Percentiles rank a stretch among this genome's conserved stretches.
Evolutionary conservation across 2,797 vertebrate species (phyloP).

Genomic region (Chloroceryle amazona): DNA sequence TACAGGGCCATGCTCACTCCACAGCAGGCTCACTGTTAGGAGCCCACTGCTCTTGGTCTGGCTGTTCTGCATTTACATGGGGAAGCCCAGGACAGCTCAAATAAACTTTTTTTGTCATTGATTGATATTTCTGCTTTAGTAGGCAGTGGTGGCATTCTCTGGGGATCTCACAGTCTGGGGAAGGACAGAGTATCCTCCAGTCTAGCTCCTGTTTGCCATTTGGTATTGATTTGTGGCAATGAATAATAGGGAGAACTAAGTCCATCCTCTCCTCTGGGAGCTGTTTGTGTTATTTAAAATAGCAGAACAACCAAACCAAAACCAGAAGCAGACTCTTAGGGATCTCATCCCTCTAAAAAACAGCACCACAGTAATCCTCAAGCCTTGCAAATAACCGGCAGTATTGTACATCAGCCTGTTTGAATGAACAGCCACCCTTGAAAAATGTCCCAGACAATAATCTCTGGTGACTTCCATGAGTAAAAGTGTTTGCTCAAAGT

Average conservation of each 20-base stretch:
- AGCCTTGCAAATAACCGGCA: background rate
- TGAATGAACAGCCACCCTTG: background rate
- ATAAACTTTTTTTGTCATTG: background rate
- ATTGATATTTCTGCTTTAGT: background rate
- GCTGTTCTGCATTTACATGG: background rate
- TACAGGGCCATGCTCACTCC: accelerated
- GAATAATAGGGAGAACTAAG: background rate
- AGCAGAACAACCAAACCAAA: background rate
- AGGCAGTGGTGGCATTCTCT: background rate
- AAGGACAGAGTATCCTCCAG: background rate
- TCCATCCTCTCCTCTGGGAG: background rate
- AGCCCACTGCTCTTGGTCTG: background rate
- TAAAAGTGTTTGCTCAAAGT: background rate
- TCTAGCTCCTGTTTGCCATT: background rate
- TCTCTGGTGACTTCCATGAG: background rate
- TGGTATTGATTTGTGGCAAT: conserved; percentile 13
- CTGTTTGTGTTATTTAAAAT: background rate
- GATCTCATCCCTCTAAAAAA: background rate
- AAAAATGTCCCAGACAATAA: background rate
- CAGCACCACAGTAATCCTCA: background rate
- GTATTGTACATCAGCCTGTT: accelerated
- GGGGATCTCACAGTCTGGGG: background rate
- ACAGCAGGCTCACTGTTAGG: background rate
- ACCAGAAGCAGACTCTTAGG: background rate
- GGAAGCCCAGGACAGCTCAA: background rate